Evolutionary conservation across 1,140 invertebrate species (phyloP).

Genomic region (Sarcophaga bullata): DNA sequence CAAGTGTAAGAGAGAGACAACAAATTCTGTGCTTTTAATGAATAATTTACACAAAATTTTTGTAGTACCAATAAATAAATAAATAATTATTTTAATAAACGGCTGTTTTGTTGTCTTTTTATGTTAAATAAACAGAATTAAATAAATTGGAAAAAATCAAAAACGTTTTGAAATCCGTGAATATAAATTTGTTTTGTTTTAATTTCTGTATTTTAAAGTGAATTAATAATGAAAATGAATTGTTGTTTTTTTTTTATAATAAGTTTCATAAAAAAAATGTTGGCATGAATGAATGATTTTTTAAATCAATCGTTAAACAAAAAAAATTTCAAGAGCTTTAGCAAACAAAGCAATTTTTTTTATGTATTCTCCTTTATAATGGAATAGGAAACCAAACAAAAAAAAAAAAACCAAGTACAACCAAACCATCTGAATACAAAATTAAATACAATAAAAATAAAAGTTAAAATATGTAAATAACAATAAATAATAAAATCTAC

Average conservation of each 20-base stretch:
- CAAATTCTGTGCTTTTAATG: constrained; percentile 21
- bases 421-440: too few relatives aligned
- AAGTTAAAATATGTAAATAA: too few relatives aligned
- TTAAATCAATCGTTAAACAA: not conserved
- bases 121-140: constrained; percentile 1
- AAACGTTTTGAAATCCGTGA: not conserved
- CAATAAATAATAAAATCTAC: not conserved
- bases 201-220: not conserved
- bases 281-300: not conserved
- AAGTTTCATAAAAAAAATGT: not conserved
- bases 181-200: too few relatives aligned
- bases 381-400: not conserved
- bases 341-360: not conserved
- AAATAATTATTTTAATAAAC: too few relatives aligned
- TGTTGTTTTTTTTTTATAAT: not conserved
- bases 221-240: constrained; percentile 4
- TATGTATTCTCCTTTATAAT: not conserved
- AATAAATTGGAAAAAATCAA: constrained; percentile 5
- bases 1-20: constrained; percentile 36
- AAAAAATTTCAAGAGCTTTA: not conserved
- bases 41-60: constrained; percentile 19
- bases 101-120: constrained; percentile 1
- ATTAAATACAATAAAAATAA: too few relatives aligned
- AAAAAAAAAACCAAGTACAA: not conserved
- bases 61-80: not conserved